Evolutionary conservation across 2,113 vertebrate species (phyloP).

Genomic region (Gavia stellata): DNA sequence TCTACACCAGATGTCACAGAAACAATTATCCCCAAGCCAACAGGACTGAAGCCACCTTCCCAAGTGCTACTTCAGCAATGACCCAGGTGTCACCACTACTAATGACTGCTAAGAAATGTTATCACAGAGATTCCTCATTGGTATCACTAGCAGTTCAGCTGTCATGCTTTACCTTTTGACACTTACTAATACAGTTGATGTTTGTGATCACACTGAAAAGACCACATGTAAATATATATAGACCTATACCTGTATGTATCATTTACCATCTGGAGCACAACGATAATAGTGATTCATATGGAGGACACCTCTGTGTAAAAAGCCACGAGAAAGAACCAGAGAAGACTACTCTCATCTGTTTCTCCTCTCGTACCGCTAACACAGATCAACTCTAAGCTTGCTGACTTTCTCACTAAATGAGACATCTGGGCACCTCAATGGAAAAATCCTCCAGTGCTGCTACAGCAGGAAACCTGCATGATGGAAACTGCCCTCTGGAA

Average conservation of each 20-base stretch:
- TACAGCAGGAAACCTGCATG: not conserved
- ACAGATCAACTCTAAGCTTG: not conserved
- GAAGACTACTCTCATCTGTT: not conserved
- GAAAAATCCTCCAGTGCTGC: not conserved
- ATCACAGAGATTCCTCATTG: not conserved
- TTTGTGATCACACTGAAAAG: not conserved
- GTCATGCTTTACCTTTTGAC: not conserved
- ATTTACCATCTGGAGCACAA: not conserved
- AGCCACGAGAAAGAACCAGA: not conserved
- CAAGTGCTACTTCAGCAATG: not conserved
- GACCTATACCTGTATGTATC: not conserved
- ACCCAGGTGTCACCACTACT: not conserved
- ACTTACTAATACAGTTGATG: not conserved
- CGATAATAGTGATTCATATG: accelerated
- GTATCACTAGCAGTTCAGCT: not conserved
- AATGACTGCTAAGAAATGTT: not conserved
- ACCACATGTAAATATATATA: not conserved
- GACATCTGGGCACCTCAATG: not conserved
- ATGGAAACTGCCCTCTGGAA: not conserved
- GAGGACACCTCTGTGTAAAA: not conserved
- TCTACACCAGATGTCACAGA: not conserved
- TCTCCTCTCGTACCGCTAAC: accelerated
- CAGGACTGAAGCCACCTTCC: not conserved
- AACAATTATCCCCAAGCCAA: not conserved
- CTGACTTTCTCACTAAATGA: not conserved